Evolutionary conservation across 2,797 vertebrate genomes (phyloP).

Genomic region (Takifugu ocellatus): DNA sequence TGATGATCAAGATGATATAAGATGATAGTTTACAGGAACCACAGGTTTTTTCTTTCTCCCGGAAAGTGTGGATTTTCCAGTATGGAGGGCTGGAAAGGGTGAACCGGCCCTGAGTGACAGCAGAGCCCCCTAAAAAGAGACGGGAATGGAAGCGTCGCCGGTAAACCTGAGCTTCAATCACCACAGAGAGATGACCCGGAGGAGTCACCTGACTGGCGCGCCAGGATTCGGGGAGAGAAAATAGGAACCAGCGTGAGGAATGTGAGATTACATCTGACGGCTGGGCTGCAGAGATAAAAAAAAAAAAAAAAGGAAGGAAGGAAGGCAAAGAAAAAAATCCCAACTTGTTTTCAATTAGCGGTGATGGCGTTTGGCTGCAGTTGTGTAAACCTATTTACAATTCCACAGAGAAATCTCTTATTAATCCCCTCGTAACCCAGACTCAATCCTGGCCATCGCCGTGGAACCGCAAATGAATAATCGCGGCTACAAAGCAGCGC

Average conservation of each 20-base stretch:
- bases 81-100: constrained; percentile 22
- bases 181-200: constrained; percentile 29
- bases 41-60: constrained; percentile 18
- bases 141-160: constrained; percentile 18
- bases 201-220: constrained; percentile 41
- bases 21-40: neutral
- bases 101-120: constrained; percentile 30
- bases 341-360: constrained; percentile 27
- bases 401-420: constrained; percentile 38
- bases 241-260: constrained; percentile 15
- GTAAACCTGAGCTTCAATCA: constrained; percentile 19
- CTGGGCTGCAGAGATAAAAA: constrained; percentile 34
- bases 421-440: constrained; percentile 41
- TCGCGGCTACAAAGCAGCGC: constrained; percentile 53
- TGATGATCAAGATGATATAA: neutral
- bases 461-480: constrained; percentile 58
- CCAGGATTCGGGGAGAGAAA: constrained; percentile 22
- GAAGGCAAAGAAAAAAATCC: neutral
- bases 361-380: constrained; percentile 15
- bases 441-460: constrained; percentile 29
- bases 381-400: constrained; percentile 42
- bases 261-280: constrained; percentile 46
- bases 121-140: constrained; percentile 32
- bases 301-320: neutral
- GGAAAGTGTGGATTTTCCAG: constrained; percentile 8